A percentile compares a stretch with the other conserved stretches of the same genome.
Conservation (phyloP, 92 coral and sea anemone species). For the Parazoanthus atlanticus region DNA sequence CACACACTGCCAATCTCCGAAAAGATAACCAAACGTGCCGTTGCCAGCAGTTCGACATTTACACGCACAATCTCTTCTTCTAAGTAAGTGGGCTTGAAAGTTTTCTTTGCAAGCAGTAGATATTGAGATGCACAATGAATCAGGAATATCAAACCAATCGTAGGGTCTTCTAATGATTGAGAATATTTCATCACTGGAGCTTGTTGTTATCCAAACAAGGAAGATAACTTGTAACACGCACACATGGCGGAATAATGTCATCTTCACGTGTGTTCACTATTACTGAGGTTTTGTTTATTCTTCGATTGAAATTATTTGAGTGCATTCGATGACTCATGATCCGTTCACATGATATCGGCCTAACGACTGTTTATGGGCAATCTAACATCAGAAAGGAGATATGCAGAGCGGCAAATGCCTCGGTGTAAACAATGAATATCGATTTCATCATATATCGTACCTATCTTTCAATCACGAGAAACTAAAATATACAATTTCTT, state of each 20-base stretch:
- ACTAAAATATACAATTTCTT: not conserved
- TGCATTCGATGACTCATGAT: not conserved
- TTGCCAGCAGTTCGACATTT: slow-evolving; percentile 13
- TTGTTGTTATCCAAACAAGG: not conserved
- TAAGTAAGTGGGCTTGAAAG: not conserved
- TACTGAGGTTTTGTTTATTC: not conserved
- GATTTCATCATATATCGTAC: not conserved
- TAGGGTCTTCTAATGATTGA: not conserved
- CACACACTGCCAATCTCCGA: slow-evolving; percentile 12
- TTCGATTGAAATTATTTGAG: not conserved
- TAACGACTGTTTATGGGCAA: not conserved
- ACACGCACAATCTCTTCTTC: not conserved
- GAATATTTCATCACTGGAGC: not conserved
- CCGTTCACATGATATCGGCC: not conserved
- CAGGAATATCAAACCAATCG: not conserved
- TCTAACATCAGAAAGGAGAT: not conserved
- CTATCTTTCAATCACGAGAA: not conserved
- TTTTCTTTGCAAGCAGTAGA: not conserved
- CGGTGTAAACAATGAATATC: not conserved
- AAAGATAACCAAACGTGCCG: slow-evolving; percentile 1
- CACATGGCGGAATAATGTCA: not conserved
- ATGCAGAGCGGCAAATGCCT: not conserved
- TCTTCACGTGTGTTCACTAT: not conserved
- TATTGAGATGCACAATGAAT: not conserved
- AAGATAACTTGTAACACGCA: not conserved